A percentile compares a stretch with the other conserved stretches of the same genome.
Conservation (phyloP, 2,888 invertebrate species). For the Pyrocoelia pectoralis region DNA sequence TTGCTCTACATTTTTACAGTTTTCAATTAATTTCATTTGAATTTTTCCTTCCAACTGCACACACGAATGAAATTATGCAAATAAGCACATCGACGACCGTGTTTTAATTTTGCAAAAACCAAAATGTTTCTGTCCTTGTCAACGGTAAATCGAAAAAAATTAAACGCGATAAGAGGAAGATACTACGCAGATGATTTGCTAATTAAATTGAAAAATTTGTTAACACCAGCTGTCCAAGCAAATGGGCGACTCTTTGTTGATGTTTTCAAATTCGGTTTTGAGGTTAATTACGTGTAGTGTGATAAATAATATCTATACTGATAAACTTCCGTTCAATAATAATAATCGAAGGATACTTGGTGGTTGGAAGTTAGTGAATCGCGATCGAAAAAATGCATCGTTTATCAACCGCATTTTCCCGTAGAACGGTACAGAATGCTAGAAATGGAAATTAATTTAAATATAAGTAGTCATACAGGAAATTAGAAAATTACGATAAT, state of each 20-base stretch:
- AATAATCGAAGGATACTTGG: no score
- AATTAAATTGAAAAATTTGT: background rate
- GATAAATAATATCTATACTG: background rate
- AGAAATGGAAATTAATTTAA: no score
- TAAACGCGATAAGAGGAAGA: no score
- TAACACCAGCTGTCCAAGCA: background rate
- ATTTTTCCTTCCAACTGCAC: no score
- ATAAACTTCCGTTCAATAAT: no score
- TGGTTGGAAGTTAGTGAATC: no score
- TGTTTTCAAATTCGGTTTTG: background rate
- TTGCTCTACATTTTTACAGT: background rate
- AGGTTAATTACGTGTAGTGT: background rate
- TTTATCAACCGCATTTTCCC: no score
- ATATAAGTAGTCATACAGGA: background rate
- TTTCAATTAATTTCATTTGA: background rate
- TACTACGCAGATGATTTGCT: background rate
- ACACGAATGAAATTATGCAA: no score
- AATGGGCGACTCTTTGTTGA: background rate
- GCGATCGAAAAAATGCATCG: no score
- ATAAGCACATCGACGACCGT: background rate
- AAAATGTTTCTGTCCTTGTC: background rate
- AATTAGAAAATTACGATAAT: background rate
- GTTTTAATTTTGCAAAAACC: background rate
- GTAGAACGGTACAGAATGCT: no score
- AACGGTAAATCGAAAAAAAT: no score